These are phyloP conservation scores for Diarsia rubi DNA, from an alignment of 2,888 invertebrate genomes.

Conservation along the genomic window DNA sequence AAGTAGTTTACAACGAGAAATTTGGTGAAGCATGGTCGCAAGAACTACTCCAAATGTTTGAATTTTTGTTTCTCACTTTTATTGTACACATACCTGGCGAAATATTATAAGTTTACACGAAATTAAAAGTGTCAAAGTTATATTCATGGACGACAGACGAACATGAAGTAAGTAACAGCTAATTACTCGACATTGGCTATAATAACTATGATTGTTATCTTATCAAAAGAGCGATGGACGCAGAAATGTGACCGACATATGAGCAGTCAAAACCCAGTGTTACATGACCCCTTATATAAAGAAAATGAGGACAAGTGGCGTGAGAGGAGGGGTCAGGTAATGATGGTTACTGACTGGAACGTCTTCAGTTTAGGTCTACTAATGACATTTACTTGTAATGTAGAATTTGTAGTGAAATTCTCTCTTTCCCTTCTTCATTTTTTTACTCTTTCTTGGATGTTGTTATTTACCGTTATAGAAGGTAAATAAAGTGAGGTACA, in stretches of 20 bases:
- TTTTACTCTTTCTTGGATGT: neutral
- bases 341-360: too few relatives aligned
- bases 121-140: constrained; percentile 8
- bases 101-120: neutral
- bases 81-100: neutral
- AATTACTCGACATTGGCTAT: constrained; percentile 26
- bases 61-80: neutral
- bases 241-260: constrained; percentile 27
- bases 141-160: constrained; percentile 7
- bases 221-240: constrained; percentile 16
- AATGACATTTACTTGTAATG: constrained; percentile 31
- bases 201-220: constrained; percentile 44
- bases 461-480: neutral
- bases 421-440: neutral
- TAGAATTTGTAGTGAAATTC: constrained; percentile 24
- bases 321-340: too few relatives aligned
- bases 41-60: neutral
- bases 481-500: neutral
- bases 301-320: too few relatives aligned
- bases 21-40: neutral
- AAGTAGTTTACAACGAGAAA: neutral
- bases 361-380: neutral
- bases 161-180: constrained; percentile 18
- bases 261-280: neutral
- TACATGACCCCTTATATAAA: too few relatives aligned